phyloP scores from a whole-genome alignment of 1,140 invertebrate genomes.

The Neodiprion virginianus region DNA sequence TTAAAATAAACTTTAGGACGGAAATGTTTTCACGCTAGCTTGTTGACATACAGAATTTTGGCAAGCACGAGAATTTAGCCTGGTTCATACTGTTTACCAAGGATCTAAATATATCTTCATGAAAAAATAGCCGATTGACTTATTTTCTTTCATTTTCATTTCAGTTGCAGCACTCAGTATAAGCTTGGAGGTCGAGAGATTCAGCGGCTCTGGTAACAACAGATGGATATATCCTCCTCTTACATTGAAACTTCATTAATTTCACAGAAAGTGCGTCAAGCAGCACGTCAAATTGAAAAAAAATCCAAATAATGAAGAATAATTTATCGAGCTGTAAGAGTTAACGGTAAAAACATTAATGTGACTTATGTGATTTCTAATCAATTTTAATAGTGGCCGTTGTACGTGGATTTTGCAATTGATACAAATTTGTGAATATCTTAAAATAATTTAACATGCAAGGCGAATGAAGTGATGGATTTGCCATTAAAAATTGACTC shows the following conservation, averaged over 20 bases:
- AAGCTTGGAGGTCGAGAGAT: background rate
- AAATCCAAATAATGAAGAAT: too few species aligned
- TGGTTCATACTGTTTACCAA: slow-evolving; percentile 2
- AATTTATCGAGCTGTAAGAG: too few species aligned
- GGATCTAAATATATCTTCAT: slow-evolving; percentile 1
- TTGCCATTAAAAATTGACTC: too few species aligned
- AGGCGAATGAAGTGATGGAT: too few species aligned
- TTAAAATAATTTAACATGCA: too few species aligned
- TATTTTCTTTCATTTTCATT: background rate
- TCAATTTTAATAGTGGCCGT: too few species aligned
- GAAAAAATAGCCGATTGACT: slow-evolving; percentile 1
- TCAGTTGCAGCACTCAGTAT: background rate
- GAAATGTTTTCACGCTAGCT: background rate
- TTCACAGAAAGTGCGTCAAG: too few species aligned
- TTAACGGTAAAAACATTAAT: too few species aligned
- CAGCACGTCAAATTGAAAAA: too few species aligned
- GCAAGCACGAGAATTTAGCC: background rate
- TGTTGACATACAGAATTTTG: slow-evolving; percentile 4
- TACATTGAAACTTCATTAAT: background rate
- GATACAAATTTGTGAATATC: too few species aligned
- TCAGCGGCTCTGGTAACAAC: background rate
- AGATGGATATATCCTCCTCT: background rate
- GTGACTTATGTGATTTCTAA: too few species aligned
- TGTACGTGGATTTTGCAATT: too few species aligned
- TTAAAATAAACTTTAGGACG: background rate